A percentile compares a stretch with the other conserved stretches of the same genome.
phyloP scores from a whole-genome alignment of 2,113 vertebrate species.

The Hemiscyllium ocellatum region DNA sequence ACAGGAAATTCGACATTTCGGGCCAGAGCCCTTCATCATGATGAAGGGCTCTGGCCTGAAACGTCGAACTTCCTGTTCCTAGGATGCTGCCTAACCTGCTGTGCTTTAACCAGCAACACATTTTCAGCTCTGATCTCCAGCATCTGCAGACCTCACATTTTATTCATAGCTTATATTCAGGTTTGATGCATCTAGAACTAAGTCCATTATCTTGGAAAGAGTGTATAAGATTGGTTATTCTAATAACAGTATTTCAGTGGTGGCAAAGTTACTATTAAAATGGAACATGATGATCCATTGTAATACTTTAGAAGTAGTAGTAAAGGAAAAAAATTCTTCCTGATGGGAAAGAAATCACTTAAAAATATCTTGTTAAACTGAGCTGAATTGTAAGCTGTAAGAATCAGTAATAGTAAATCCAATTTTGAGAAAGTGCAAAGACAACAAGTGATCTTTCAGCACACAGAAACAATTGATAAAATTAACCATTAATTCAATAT shows the following conservation, averaged over 20 bases:
- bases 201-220: not conserved
- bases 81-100: no score
- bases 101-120: no score
- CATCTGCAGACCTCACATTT: no score
- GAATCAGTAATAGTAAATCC: not conserved
- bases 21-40: no score
- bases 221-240: not conserved
- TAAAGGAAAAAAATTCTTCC: not conserved
- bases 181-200: not conserved
- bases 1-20: no score
- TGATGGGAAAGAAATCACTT: not conserved
- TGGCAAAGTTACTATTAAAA: not conserved
- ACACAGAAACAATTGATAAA: not conserved
- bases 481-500: not conserved
- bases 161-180: not conserved
- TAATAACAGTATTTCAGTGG: not conserved
- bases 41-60: no score
- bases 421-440: not conserved
- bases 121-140: no score
- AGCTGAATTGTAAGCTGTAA: not conserved
- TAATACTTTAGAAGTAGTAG: not conserved
- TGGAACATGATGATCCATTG: not conserved
- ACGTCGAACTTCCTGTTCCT: no score
- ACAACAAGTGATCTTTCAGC: not conserved
- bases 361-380: not conserved